phyloP scores from a whole-genome alignment of 2,888 invertebrate genomes.

The Marasmarcha lunaedactyla region DNA sequence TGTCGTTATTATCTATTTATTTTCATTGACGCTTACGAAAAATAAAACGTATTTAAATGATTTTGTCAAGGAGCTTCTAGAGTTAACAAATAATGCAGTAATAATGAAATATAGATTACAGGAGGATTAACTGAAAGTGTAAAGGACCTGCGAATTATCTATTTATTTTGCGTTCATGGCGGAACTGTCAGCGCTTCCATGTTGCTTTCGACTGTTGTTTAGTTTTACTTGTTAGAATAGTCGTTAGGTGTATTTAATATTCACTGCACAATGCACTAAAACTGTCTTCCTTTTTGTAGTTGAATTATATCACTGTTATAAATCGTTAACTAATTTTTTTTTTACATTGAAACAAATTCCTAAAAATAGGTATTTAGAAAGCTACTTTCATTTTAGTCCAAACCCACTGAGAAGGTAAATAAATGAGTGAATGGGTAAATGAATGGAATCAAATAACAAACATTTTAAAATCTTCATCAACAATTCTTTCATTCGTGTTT shows the following conservation, averaged over 20 bases:
- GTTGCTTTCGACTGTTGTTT: slow-evolving; percentile 61
- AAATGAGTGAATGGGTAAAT: not conserved
- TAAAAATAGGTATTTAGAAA: slow-evolving; percentile 57
- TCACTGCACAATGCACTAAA: not conserved
- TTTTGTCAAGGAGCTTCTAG: too few relatives aligned
- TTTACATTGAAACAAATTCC: slow-evolving; percentile 23
- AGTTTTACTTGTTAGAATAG: slow-evolving; percentile 5
- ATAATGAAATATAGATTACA: too few relatives aligned
- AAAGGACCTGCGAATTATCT: slow-evolving; percentile 60
- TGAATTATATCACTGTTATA: too few relatives aligned
- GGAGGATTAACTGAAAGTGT: not conserved
- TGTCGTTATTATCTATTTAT: too few relatives aligned
- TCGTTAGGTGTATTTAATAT: not conserved
- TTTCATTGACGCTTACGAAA: too few relatives aligned
- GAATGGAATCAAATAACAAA: not conserved
- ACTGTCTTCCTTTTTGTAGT: too few relatives aligned
- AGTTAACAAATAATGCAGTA: too few relatives aligned
- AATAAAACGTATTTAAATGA: too few relatives aligned
- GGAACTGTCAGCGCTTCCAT: slow-evolving; percentile 72
- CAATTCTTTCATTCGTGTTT: not conserved
- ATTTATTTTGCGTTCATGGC: slow-evolving; percentile 73
- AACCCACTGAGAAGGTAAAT: not conserved
- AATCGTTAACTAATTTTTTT: not conserved
- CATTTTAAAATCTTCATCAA: not conserved
- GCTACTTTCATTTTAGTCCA: slow-evolving; percentile 39